These are phyloP conservation scores for Melanotus villosus DNA, from an alignment of 2,888 invertebrate genomes.

Conservation along the genomic window DNA sequence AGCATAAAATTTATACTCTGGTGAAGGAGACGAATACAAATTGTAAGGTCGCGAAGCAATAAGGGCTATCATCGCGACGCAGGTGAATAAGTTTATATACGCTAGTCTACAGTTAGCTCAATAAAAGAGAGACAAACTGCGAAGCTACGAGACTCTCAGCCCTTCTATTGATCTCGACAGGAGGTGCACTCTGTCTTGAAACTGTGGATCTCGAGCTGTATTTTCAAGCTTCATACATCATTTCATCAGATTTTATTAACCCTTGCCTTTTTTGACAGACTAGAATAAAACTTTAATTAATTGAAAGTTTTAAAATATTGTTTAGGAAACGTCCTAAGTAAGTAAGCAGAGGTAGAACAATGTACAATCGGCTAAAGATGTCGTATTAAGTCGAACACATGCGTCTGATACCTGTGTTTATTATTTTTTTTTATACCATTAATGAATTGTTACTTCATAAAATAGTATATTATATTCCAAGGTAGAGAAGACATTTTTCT, in stretches of 20 bases:
- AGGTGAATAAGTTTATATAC: conserved; percentile 34
- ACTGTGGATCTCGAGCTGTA: conserved; percentile 27
- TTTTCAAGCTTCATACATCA: not conserved
- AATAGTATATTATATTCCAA: no score
- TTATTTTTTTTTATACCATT: no score
- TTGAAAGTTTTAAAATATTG: no score
- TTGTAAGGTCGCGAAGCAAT: not conserved
- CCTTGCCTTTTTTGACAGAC: not conserved
- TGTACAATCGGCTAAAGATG: no score
- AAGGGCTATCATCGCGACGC: not conserved
- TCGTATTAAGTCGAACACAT: no score
- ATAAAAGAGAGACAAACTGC: conserved; percentile 46
- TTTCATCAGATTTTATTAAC: not conserved
- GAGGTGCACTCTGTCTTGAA: conserved; percentile 18
- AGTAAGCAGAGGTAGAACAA: no score
- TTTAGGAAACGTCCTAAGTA: no score
- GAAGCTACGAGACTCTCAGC: conserved; percentile 29
- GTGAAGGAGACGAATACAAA: not conserved
- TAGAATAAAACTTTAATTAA: no score
- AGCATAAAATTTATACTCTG: not conserved
- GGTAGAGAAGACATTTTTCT: no score
- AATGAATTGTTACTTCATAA: no score
- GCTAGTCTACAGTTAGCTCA: conserved; percentile 43
- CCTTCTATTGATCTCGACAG: conserved; percentile 46
- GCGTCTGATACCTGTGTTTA: no score